A percentile compares a stretch with the other conserved stretches of the same genome.
Evolutionary conservation across 2,888 invertebrate genomes (phyloP).

Genomic region (Thereva nobilitata): DNA sequence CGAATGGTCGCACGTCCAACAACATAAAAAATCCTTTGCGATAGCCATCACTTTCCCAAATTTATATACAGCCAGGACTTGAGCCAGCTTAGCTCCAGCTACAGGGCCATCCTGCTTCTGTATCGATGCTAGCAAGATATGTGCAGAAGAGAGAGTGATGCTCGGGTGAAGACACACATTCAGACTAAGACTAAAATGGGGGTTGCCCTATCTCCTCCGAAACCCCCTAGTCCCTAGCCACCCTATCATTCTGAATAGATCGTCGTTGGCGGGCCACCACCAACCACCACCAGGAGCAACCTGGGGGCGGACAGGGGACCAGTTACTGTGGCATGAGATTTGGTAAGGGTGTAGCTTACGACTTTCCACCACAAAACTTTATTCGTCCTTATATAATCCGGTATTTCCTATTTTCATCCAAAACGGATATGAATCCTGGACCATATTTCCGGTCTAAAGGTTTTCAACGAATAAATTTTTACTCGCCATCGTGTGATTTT

Average conservation of each 20-base stretch:
- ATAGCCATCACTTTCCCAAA: constrained; percentile 12
- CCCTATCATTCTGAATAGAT: neutral
- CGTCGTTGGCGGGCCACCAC: neutral
- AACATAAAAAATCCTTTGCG: constrained; percentile 2
- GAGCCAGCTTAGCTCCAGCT: neutral
- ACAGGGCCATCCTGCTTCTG: neutral
- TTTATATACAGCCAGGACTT: neutral
- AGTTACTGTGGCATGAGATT: no score
- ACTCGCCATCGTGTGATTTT: constrained; percentile 13
- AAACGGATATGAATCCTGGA: constrained; percentile 38
- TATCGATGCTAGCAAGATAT: neutral
- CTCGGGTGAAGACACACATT: no score
- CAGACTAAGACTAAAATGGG: neutral
- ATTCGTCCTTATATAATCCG: constrained; percentile 12
- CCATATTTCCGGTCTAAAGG: constrained; percentile 35
- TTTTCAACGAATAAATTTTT: constrained; percentile 27
- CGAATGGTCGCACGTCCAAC: neutral
- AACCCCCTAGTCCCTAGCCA: neutral
- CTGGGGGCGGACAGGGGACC: neutral
- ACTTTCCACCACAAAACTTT: constrained; percentile 9
- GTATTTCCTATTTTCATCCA: constrained; percentile 24
- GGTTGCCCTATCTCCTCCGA: neutral
- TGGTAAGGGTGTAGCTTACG: constrained; percentile 4
- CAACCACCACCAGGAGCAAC: neutral
- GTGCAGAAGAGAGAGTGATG: no score